Conservation (phyloP, 2,113 vertebrate genomes). For the Oryzias woworae region DNA sequence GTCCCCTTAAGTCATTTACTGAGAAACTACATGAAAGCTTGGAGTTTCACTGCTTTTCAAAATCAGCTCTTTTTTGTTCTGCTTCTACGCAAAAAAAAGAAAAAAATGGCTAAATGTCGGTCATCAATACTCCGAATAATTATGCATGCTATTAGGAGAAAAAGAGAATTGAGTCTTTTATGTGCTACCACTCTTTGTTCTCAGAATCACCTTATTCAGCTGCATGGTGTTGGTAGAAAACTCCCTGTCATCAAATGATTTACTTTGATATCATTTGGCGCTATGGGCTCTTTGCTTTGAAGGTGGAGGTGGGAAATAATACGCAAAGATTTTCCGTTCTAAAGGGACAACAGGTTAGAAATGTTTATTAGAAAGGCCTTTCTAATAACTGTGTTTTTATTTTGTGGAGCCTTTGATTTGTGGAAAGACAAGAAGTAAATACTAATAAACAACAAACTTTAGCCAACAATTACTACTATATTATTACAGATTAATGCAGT, state of each 20-base stretch:
- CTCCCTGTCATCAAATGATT: slow-evolving; percentile 1
- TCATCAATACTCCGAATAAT: slow-evolving; percentile 9
- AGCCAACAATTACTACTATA: no score
- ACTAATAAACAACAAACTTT: no score
- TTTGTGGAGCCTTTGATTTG: not conserved
- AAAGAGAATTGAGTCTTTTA: not conserved
- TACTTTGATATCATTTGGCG: slow-evolving; percentile 2
- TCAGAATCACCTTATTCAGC: slow-evolving; percentile 15
- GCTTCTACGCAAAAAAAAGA: no score
- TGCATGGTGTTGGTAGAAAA: slow-evolving; percentile 1
- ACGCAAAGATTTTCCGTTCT: not conserved
- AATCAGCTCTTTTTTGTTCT: slow-evolving; percentile 3
- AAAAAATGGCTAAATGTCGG: not conserved
- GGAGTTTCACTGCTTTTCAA: not conserved
- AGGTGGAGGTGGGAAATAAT: not conserved
- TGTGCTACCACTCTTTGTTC: slow-evolving; percentile 13
- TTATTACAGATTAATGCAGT: no score
- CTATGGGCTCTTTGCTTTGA: no score
- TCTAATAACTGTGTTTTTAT: not conserved
- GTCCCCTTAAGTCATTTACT: not conserved
- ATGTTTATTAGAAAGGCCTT: not conserved
- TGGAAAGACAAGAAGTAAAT: no score
- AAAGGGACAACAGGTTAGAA: not conserved
- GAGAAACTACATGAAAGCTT: not conserved
- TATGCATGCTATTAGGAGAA: not conserved